Percentiles rank a stretch among this genome's conserved stretches.
These are phyloP conservation scores for Amorpha juglandis DNA, from an alignment of 2,888 invertebrate genomes.

Conservation along the genomic window DNA sequence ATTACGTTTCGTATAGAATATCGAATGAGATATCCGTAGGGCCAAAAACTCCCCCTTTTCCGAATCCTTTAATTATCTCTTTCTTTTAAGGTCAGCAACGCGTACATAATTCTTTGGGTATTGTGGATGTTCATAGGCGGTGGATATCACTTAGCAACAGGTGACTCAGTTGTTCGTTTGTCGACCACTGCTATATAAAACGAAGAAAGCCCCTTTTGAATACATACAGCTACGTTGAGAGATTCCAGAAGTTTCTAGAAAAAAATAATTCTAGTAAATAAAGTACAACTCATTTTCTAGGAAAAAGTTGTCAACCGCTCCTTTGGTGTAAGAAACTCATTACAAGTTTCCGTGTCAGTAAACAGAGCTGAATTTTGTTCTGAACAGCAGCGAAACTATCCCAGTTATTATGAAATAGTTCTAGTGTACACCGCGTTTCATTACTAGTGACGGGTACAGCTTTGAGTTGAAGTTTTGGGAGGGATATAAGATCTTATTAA, in stretches of 20 bases:
- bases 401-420: conserved; percentile 18
- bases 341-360: conserved; percentile 48
- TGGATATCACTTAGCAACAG: no score
- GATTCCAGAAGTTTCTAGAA: neutral
- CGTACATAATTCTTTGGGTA: no score
- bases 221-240: no score
- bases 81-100: no score
- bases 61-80: no score
- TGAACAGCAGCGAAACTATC: conserved; percentile 3
- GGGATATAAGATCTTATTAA: no score
- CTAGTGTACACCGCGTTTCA: conserved; percentile 16
- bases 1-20: no score
- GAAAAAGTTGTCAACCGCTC: conserved; percentile 18
- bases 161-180: no score
- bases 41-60: no score
- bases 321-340: conserved; percentile 47
- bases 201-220: neutral
- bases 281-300: conserved; percentile 13
- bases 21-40: no score
- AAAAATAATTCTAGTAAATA: conserved; percentile 15
- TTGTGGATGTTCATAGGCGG: no score
- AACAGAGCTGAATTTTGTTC: conserved; percentile 39
- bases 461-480: neutral
- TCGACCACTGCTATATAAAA: neutral
- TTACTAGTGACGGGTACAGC: conserved; percentile 1